A percentile compares a stretch with the other conserved stretches of the same genome.
Evolutionary conservation across 2,113 vertebrate species (phyloP).

Genomic region (Bothrops jararaca): DNA sequence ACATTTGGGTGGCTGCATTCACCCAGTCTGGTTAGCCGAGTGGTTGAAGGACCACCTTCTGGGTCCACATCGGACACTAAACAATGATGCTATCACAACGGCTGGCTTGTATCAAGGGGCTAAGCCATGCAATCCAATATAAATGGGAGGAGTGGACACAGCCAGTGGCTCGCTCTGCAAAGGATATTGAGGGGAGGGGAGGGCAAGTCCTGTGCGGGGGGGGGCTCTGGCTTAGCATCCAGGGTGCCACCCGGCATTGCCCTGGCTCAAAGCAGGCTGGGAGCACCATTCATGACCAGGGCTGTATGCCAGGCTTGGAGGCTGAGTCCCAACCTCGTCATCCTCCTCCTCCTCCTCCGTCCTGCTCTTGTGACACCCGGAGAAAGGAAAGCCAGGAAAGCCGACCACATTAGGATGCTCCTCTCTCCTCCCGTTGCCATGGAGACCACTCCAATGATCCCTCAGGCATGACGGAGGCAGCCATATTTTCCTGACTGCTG

Average conservation of each 20-base stretch:
- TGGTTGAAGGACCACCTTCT: not conserved
- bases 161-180: not conserved
- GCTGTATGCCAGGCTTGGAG: not conserved
- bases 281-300: not conserved
- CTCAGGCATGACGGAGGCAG: constrained; percentile 61
- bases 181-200: not conserved
- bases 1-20: not conserved
- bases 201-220: not conserved
- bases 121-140: not conserved
- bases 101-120: not conserved
- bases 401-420: constrained; percentile 61
- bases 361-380: not conserved
- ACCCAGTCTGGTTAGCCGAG: not conserved
- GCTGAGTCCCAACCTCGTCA: not conserved
- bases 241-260: not conserved
- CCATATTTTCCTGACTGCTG: constrained; percentile 58
- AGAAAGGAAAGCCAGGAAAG: not conserved
- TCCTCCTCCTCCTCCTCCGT: not conserved
- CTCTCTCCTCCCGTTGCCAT: constrained; percentile 59
- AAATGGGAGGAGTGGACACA: not conserved
- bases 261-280: not conserved
- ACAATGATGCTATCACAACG: not conserved
- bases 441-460: constrained; percentile 68
- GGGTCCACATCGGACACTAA: not conserved
- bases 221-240: not conserved